A percentile compares a stretch with the other conserved stretches of the same genome.
Evolutionary conservation across 2,113 vertebrate species (phyloP).

Genomic region (Catharus bicknelli): DNA sequence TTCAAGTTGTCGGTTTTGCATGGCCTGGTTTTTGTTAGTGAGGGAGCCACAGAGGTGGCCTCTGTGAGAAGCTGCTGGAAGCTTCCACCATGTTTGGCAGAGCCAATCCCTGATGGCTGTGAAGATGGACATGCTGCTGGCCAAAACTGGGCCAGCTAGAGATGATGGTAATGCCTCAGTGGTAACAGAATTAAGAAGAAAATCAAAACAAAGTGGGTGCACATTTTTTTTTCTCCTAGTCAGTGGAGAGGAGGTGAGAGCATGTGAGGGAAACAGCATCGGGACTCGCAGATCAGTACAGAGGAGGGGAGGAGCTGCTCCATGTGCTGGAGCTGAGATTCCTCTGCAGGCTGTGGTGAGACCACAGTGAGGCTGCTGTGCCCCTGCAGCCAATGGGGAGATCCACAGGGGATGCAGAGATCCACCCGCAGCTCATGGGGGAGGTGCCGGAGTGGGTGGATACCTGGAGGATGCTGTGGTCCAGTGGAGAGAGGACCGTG

Average conservation of each 20-base stretch:
- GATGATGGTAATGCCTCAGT: not conserved
- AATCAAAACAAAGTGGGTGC: not conserved
- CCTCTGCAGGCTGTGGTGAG: too few species aligned
- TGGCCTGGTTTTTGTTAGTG: not conserved
- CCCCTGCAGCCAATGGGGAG: too few species aligned
- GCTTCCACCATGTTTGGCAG: too few species aligned
- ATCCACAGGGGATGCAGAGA: not conserved
- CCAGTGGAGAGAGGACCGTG: too few species aligned
- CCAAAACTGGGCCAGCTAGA: accelerated
- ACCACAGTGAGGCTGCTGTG: too few species aligned
- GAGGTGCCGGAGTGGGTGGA: accelerated
- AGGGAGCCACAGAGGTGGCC: not conserved
- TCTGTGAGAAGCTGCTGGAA: not conserved
- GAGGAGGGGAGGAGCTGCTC: too few species aligned
- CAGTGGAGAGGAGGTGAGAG: too few species aligned
- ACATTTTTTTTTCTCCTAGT: too few species aligned
- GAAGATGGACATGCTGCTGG: too few species aligned
- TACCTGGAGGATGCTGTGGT: not conserved
- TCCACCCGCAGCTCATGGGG: accelerated
- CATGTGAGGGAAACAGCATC: too few species aligned
- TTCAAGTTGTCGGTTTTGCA: not conserved
- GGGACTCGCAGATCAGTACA: too few species aligned
- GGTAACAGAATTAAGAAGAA: not conserved
- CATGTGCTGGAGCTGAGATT: too few species aligned
- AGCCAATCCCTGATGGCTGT: not conserved